Conservation (phyloP, 2,888 invertebrate genomes). For the Villa cingulata region DNA sequence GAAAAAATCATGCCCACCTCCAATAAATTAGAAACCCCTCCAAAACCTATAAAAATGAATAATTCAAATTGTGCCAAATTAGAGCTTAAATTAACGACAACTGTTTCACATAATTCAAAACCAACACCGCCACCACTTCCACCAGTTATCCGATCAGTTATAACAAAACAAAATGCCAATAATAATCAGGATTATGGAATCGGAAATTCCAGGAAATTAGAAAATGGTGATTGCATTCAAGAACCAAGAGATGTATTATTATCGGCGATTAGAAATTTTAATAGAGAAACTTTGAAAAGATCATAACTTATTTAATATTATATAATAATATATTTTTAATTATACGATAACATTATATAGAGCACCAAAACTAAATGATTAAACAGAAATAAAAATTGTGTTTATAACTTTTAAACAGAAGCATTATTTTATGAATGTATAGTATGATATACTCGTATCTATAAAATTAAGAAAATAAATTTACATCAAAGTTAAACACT, state of each 20-base stretch:
- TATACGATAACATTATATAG: no score
- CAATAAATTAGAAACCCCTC: slow-evolving; percentile 18
- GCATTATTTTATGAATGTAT: no score
- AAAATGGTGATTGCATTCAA: slow-evolving; percentile 19
- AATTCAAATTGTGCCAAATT: slow-evolving; percentile 11
- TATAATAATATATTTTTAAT: no score
- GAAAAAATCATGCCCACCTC: slow-evolving; percentile 30
- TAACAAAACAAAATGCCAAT: slow-evolving; percentile 12
- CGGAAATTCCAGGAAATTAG: no score
- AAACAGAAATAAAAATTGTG: no score
- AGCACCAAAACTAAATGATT: no score
- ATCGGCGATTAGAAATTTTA: slow-evolving; percentile 57
- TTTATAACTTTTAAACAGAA: no score
- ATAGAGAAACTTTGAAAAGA: slow-evolving; percentile 32
- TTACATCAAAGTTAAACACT: no score
- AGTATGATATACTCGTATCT: no score
- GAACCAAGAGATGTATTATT: slow-evolving; percentile 54
- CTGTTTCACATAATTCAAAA: background rate
- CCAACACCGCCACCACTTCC: slow-evolving; percentile 25
- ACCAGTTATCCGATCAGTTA: slow-evolving; percentile 20
- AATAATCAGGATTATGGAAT: slow-evolving; percentile 3
- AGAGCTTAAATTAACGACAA: slow-evolving; percentile 9
- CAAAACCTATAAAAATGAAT: slow-evolving; percentile 1
- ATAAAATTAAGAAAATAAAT: no score
- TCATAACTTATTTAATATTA: no score